Evolutionary conservation across 2,113 vertebrate species (phyloP).

Genomic region (Myotis brandtii): DNA sequence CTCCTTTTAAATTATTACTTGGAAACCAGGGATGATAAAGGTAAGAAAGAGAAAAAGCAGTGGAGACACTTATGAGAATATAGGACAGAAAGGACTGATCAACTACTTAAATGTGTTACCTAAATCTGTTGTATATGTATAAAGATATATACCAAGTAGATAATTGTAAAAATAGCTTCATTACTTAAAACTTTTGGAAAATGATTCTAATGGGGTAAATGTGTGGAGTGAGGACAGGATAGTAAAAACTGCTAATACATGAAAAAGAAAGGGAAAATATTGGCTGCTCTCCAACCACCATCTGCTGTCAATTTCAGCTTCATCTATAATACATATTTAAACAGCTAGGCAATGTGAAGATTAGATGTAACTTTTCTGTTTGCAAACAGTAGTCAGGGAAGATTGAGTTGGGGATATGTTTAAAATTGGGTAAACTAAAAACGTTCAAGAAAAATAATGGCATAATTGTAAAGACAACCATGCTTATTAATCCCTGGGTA

Average conservation of each 20-base stretch:
- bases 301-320: conserved; percentile 70
- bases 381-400: conserved; percentile 46
- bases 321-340: conserved; percentile 64
- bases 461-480: neutral
- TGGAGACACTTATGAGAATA: neutral
- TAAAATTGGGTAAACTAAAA: neutral
- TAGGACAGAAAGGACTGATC: neutral
- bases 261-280: conserved; percentile 46
- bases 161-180: neutral
- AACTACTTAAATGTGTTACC: neutral
- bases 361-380: conserved; percentile 62
- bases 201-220: neutral
- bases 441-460: neutral
- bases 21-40: neutral
- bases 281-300: conserved; percentile 54
- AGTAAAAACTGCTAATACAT: conserved; percentile 45
- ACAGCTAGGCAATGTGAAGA: conserved; percentile 30
- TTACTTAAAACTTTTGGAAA: conserved; percentile 39
- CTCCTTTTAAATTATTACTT: neutral
- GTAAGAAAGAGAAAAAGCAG: neutral
- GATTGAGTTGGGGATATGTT: neutral
- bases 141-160: neutral
- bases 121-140: neutral
- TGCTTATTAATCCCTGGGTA: neutral
- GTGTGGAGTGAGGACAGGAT: neutral